Evolutionary conservation across 2,113 vertebrate genomes (phyloP), one percentile per base, ranked within the genome.

Genomic region (Cyanoderma ruficeps): DNA sequence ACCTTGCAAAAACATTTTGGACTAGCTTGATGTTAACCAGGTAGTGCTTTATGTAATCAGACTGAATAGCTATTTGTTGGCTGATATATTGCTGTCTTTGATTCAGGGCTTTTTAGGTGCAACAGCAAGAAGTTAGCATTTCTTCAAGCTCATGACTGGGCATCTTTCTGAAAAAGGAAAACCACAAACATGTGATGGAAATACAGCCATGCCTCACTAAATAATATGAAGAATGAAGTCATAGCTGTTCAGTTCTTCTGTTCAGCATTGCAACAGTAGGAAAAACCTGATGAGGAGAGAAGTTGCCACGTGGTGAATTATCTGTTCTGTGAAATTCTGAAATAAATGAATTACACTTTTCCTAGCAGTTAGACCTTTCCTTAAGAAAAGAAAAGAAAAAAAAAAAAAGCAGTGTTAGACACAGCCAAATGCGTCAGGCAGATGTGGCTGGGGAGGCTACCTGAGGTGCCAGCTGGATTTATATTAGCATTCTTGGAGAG

Each of bases 381-480:
- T 94, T 86, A 57, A 95, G 46, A 33, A 84, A 64, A 75, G 49
- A 56, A 50, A 56, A 11, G 44, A 57, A 74, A 22, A 46, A 46
- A 47, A 22, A 37, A 49, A 57, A 74, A 87, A 64, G 37, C 46
- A 52, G 21, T 25, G 59, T 76, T 61, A 89, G 72, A 83, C 63
- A 70, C 56, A 80, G 97, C 97, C 97, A 98, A 98, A 97, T 97
- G 96, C 61, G 1, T 98, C 97, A 97, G 97, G 95, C 97, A 98
- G 97, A 98, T 97, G 97, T 97, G 97, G 97, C 97, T 96, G 89
- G 83, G 96, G 91, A 95, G 94, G 89, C 77, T 96, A 97, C 97
- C 97, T 97, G 94, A 94, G 87, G 65, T 97, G 97, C 97, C 97
- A 98, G 97, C 96, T 98, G 97, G 97, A 98, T 94, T 97, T 97